Conservation (phyloP, 2,113 vertebrate genomes). For the Turnix velox region DNA sequence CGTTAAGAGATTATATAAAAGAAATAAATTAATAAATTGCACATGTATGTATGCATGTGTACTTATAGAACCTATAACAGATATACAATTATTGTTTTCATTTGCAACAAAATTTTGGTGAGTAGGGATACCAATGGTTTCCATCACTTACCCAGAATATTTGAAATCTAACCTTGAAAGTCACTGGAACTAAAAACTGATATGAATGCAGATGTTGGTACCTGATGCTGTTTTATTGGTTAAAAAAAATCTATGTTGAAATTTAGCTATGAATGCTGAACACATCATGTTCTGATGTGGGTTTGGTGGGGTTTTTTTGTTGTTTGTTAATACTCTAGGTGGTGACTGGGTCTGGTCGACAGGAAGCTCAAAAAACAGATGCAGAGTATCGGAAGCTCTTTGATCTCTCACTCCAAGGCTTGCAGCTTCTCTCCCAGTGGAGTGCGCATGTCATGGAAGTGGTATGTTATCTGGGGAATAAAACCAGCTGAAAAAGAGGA, state of each 20-base stretch:
- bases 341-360: constrained; percentile 94
- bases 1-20: background rate
- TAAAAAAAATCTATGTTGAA: background rate
- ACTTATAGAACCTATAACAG: background rate
- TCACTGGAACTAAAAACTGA: background rate
- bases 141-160: background rate
- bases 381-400: constrained; percentile 92
- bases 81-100: background rate
- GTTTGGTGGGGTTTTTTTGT: background rate
- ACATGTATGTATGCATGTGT: too few relatives aligned
- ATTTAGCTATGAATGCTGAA: background rate
- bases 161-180: background rate
- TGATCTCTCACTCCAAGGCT: constrained; percentile 91
- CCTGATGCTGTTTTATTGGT: background rate
- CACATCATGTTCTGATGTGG: background rate
- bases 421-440: constrained; percentile 98
- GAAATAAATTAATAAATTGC: background rate
- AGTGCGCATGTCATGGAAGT: constrained; percentile 99
- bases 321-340: constrained; percentile 72
- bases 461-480: constrained; percentile 72
- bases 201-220: background rate
- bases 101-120: background rate
- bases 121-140: background rate
- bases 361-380: constrained; percentile 94
- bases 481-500: background rate